These are phyloP conservation scores for Nudaria mundana DNA, from an alignment of 2,888 invertebrate species.

Conservation along the genomic window DNA sequence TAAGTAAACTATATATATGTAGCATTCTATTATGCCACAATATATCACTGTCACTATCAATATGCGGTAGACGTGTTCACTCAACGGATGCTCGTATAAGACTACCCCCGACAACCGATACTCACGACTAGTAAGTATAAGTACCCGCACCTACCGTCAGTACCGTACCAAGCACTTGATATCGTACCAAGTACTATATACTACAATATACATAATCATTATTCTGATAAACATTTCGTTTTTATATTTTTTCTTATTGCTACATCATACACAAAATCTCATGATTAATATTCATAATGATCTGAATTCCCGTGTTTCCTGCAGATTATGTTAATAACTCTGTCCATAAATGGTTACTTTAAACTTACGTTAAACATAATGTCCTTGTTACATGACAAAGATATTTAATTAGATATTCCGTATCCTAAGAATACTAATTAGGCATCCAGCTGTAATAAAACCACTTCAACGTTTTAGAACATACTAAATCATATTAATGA, in stretches of 20 bases:
- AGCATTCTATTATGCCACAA: too few relatives aligned
- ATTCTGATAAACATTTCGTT: too few relatives aligned
- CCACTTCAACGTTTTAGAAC: slow-evolving; percentile 24
- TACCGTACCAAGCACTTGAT: too few relatives aligned
- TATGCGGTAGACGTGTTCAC: too few relatives aligned
- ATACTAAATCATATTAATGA: slow-evolving; percentile 28
- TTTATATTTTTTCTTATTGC: slow-evolving; percentile 11
- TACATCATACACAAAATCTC: slow-evolving; percentile 11
- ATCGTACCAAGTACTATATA: too few relatives aligned
- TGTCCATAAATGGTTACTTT: slow-evolving; percentile 23
- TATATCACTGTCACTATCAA: too few relatives aligned
- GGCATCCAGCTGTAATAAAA: slow-evolving; percentile 28
- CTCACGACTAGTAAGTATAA: too few relatives aligned
- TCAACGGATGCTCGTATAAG: too few relatives aligned
- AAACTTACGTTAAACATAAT: slow-evolving; percentile 10
- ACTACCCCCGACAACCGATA: too few relatives aligned
- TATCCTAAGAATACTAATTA: slow-evolving; percentile 29
- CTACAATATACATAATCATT: too few relatives aligned
- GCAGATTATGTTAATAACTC: slow-evolving; percentile 6
- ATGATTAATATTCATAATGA: slow-evolving; percentile 28
- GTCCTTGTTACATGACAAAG: slow-evolving; percentile 23
- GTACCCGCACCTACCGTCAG: too few relatives aligned
- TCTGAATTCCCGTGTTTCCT: slow-evolving; percentile 14
- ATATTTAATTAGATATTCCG: slow-evolving; percentile 22
- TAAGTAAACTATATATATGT: too few relatives aligned